Evolutionary conservation across 2,888 invertebrate species (phyloP).

Genomic region (Agrochola macilenta): DNA sequence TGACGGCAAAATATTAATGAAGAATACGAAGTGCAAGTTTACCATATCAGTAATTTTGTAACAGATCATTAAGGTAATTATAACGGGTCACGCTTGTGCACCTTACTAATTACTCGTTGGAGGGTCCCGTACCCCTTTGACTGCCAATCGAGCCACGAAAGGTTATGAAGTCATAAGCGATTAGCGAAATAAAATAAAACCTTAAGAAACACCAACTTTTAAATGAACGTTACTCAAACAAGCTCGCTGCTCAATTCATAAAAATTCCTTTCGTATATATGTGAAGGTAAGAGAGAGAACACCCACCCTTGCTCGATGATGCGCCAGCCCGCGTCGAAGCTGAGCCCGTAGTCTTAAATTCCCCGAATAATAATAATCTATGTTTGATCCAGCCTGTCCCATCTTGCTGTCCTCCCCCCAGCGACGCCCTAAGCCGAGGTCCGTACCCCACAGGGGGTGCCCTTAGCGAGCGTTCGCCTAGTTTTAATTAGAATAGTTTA

Average conservation of each 20-base stretch:
- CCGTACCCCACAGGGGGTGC: no score
- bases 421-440: no score
- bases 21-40: conserved; percentile 42
- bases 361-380: no score
- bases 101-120: conserved; percentile 64
- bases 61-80: conserved; percentile 70
- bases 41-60: conserved; percentile 61
- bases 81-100: conserved; percentile 71
- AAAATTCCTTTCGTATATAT: background rate
- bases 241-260: no score
- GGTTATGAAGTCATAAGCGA: conserved; percentile 40
- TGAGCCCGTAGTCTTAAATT: no score
- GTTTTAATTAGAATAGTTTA: no score
- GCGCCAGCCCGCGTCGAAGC: no score
- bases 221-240: background rate
- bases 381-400: no score
- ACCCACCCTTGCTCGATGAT: no score
- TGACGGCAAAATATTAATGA: conserved; percentile 43
- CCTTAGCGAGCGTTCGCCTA: no score
- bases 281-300: no score
- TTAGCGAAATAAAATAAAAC: background rate
- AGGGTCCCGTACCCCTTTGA: conserved; percentile 59
- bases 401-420: no score
- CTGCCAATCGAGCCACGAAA: conserved; percentile 44
- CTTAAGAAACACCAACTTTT: background rate